phyloP scores from a whole-genome alignment of 1,140 invertebrate species.

The Eumeta japonica region DNA sequence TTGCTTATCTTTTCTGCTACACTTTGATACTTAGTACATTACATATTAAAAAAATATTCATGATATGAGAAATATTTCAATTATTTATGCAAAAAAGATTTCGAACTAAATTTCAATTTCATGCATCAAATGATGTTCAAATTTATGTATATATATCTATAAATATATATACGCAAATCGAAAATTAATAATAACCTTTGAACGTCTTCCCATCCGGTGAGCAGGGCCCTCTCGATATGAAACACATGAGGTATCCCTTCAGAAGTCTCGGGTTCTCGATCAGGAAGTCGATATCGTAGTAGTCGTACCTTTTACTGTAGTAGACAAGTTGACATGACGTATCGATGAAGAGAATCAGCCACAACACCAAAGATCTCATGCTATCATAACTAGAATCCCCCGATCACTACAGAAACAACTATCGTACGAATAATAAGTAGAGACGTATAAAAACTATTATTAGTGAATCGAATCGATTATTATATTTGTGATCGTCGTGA shows the following conservation, averaged over 20 bases:
- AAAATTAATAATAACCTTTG: slow-evolving; percentile 65
- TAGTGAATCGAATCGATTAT: too few relatives aligned
- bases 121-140: too few relatives aligned
- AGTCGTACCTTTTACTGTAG: slow-evolving; percentile 51
- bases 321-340: slow-evolving; percentile 9
- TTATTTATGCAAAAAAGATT: background rate
- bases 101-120: slow-evolving; percentile 2
- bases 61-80: background rate
- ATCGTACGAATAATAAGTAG: too few relatives aligned
- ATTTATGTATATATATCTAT: too few relatives aligned
- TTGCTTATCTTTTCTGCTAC: too few relatives aligned
- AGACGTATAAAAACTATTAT: too few relatives aligned
- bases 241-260: slow-evolving; percentile 65
- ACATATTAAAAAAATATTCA: background rate
- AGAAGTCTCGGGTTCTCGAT: slow-evolving; percentile 65
- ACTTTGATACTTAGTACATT: slow-evolving; percentile 1
- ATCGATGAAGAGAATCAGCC: background rate
- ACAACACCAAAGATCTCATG: background rate
- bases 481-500: too few relatives aligned
- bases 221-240: slow-evolving; percentile 66
- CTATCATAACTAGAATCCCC: background rate
- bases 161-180: too few relatives aligned
- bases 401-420: too few relatives aligned
- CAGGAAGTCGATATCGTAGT: slow-evolving; percentile 65
- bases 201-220: slow-evolving; percentile 67